Percentiles rank a stretch among this genome's conserved stretches.
Evolutionary conservation across 2,888 invertebrate species (phyloP).

Genomic region (Barypeithes pellucidus): DNA sequence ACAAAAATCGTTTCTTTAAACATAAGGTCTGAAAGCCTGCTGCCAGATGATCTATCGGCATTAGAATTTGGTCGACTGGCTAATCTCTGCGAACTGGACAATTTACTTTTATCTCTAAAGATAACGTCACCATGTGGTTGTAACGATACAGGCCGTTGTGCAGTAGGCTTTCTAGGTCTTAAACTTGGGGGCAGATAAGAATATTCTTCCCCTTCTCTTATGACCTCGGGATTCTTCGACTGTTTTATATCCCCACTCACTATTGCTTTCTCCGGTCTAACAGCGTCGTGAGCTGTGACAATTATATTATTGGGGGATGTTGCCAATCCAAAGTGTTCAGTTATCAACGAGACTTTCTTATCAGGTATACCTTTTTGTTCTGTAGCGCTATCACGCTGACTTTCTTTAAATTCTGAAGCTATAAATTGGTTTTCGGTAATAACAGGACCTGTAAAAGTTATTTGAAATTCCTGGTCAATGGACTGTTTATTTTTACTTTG

Average conservation of each 20-base stretch:
- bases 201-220: background rate
- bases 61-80: background rate
- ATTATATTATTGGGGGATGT: too few relatives aligned
- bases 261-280: background rate
- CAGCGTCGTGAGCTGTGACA: too few relatives aligned
- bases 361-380: background rate
- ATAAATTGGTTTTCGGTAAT: background rate
- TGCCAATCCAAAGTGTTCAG: background rate
- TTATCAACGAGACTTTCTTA: background rate
- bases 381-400: background rate
- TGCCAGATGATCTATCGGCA: background rate
- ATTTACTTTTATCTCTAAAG: constrained; percentile 20
- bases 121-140: constrained; percentile 6
- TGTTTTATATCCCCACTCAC: background rate
- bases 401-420: background rate
- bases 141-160: background rate
- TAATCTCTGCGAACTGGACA: background rate
- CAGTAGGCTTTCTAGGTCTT: constrained; percentile 23
- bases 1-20: constrained; percentile 51
- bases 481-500: background rate
- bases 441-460: constrained; percentile 2
- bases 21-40: constrained; percentile 48
- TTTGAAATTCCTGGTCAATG: background rate
- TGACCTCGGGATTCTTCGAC: background rate
- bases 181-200: constrained; percentile 39